These are phyloP conservation scores for Drosophila parvula DNA, from an alignment of 1,140 invertebrate species.

Conservation along the genomic window DNA sequence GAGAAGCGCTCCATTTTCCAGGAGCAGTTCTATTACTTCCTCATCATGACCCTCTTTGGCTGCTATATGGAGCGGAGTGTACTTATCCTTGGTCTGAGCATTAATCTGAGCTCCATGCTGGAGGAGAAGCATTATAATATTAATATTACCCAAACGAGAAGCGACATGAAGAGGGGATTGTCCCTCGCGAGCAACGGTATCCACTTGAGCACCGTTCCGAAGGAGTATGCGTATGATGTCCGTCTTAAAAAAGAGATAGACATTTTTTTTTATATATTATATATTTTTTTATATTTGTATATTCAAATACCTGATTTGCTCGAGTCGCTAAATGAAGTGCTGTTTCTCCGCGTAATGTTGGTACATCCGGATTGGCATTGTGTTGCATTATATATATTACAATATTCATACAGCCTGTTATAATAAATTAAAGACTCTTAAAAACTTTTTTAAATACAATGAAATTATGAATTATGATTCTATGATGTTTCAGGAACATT, in stretches of 20 bases:
- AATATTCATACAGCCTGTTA: constrained; percentile 97
- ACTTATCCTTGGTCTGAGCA: constrained; percentile 95
- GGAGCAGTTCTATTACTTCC: constrained; percentile 93
- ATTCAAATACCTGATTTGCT: constrained; percentile 88
- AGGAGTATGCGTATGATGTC: constrained; percentile 98
- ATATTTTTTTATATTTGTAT: too few species aligned
- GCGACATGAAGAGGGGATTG: constrained; percentile 98
- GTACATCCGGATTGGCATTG: constrained; percentile 96
- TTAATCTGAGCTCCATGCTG: constrained; percentile 96
- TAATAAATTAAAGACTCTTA: neutral
- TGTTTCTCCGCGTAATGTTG: constrained; percentile 98
- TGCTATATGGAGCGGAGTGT: constrained; percentile 98
- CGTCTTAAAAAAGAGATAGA: constrained; percentile 86
- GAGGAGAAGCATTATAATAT: constrained; percentile 95
- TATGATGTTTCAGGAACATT: too few species aligned
- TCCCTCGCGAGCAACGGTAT: constrained; percentile 95
- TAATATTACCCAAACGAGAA: constrained; percentile 94
- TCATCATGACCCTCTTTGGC: constrained; percentile 93
- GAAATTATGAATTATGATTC: too few species aligned
- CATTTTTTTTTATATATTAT: too few species aligned
- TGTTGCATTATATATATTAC: constrained; percentile 98
- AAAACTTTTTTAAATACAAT: too few species aligned
- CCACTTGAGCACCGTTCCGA: constrained; percentile 97
- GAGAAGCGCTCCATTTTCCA: constrained; percentile 97
- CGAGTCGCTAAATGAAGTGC: constrained; percentile 98